Base-by-base conservation (phyloP, 1,140 invertebrate genomes). In the Eriocheir sinensis region DNA sequence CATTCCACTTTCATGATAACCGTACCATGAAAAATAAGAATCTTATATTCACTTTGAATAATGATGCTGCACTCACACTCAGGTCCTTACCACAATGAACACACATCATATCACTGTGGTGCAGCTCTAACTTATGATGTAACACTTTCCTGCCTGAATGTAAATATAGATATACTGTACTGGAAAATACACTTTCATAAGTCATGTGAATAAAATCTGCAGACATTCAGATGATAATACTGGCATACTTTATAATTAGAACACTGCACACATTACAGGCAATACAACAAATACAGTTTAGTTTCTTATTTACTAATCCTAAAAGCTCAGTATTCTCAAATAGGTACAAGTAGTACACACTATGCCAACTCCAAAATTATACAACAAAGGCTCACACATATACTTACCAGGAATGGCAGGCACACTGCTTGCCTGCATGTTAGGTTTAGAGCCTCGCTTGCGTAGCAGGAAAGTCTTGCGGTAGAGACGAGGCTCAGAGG, bases 401-500 rank as follows among this genome's bases (percentile, higher is more conserved):
- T 21, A 91, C 94, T 95, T 92, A 95, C 94, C 94, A n/a, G 83
- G 91, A 38, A 95, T 44, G 72, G 72, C 86, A 48, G 94, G 94
- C 40, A 92, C 94, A 93, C 94, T 95, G 91, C 94, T 92, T 60
- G 94, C 85, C 85, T 92, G 91, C 79, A 95, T 44, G 48, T 90
- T 93, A 80, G 94, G 91, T 83, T 95, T 92, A 60, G 94, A 95
- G 60, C 94, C 91, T 89, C 94, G 83, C 36, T 95, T 95, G 60
- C 94, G 91, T 9, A 95, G 86, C 9, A 95, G 86, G 21, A 95
- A 89, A 48, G 94, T 95, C 94, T 95, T 95, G 94, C 94, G 94
- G 91, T 95, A 95, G 72, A 95, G 94, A 48, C 94, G 94, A 40
- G 94, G 94, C 91, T 95, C 94, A 53, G 94, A 95, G 94, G 94